These are phyloP conservation scores for Dromaius novaehollandiae DNA, from an alignment of 2,113 vertebrate genomes.

Conservation along the genomic window DNA sequence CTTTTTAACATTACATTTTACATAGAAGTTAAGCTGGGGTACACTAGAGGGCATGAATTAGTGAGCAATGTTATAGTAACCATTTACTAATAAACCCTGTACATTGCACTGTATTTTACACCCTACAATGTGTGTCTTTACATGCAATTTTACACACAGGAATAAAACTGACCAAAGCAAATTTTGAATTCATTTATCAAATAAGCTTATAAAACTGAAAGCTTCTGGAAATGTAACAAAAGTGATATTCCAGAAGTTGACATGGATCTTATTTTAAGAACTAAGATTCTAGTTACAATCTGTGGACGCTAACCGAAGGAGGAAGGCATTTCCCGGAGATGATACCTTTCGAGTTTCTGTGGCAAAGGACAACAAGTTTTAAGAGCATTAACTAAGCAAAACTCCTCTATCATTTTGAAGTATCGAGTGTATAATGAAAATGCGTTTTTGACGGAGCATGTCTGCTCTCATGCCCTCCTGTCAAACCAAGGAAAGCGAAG, in stretches of 20 bases:
- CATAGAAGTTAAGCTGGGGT: neutral
- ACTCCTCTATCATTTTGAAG: neutral
- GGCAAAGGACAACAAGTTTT: neutral
- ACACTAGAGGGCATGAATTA: neutral
- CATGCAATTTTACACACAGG: neutral
- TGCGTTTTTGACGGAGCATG: neutral
- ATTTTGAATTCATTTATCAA: neutral
- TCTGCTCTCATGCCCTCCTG: neutral
- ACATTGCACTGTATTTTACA: neutral
- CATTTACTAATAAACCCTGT: neutral
- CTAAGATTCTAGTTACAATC: neutral
- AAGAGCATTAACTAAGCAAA: neutral
- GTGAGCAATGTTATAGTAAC: neutral
- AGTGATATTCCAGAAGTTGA: neutral
- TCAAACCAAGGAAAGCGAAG: neutral
- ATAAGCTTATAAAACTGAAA: neutral
- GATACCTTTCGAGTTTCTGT: neutral
- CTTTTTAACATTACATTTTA: neutral
- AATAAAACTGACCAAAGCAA: neutral
- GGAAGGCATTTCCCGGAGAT: neutral
- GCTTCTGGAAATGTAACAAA: neutral
- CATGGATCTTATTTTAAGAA: neutral
- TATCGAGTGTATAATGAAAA: neutral
- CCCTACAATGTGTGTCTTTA: no score
- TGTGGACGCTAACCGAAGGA: neutral